These are phyloP conservation scores for Eristalis arbustorum DNA, from an alignment of 2,888 invertebrate genomes.

Conservation along the genomic window DNA sequence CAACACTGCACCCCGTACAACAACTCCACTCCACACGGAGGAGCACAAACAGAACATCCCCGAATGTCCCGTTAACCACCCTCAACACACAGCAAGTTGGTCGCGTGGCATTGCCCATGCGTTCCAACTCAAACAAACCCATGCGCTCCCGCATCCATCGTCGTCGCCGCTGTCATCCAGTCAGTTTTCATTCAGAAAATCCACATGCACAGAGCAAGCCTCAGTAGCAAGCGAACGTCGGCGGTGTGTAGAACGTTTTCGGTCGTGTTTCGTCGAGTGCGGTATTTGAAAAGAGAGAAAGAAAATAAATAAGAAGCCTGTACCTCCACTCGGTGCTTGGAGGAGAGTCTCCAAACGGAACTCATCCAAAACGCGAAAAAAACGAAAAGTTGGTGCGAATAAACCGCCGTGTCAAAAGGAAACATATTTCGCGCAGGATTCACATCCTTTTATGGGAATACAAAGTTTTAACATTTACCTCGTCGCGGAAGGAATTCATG, in stretches of 20 bases:
- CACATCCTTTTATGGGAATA: conserved; percentile 68
- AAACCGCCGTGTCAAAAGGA: not conserved
- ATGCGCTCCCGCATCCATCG: conserved; percentile 63
- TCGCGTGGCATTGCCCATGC: conserved; percentile 60
- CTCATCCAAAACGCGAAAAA: not conserved
- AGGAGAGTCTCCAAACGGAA: conserved; percentile 14
- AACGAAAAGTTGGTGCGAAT: not conserved
- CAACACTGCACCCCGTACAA: not conserved
- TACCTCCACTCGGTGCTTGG: conserved; percentile 7
- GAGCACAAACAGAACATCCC: not conserved
- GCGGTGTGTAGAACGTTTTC: conserved; percentile 59
- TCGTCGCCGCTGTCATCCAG: conserved; percentile 8
- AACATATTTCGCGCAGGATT: conserved; percentile 19
- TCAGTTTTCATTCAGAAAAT: conserved; percentile 63
- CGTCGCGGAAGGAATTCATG: conserved; percentile 63
- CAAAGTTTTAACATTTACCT: conserved; percentile 55
- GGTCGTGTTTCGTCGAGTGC: conserved; percentile 66
- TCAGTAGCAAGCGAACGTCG: conserved; percentile 68
- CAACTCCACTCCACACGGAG: not conserved
- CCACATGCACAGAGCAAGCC: conserved; percentile 43
- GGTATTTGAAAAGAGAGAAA: conserved; percentile 21
- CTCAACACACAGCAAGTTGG: conserved; percentile 55
- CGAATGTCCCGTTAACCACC: conserved; percentile 41
- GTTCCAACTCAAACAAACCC: conserved; percentile 59
- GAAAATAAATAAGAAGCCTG: conserved; percentile 18